Evolutionary conservation across 2,888 invertebrate genomes (phyloP).

Genomic region (Sialis fuliginosa): DNA sequence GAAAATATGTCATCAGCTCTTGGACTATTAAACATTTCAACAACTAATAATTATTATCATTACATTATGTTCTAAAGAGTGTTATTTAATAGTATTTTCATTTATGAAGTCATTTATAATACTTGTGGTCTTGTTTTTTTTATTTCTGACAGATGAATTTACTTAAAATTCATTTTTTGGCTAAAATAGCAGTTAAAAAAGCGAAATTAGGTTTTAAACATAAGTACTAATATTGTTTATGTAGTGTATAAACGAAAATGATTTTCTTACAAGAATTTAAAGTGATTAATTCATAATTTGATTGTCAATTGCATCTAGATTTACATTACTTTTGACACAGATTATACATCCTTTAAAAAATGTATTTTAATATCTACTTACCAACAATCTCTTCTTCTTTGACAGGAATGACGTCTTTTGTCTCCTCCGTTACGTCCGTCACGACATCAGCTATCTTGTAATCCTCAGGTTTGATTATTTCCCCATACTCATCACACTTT

Average conservation of each 20-base stretch:
- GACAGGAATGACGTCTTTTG: constrained; percentile 44
- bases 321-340: background rate
- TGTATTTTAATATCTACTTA: constrained; percentile 24
- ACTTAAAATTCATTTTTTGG: too few species aligned
- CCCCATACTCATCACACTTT: constrained; percentile 90
- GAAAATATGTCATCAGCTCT: too few species aligned
- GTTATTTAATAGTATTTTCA: too few species aligned
- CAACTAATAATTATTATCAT: too few species aligned
- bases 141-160: too few species aligned
- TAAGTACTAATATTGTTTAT: constrained; percentile 5
- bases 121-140: too few species aligned
- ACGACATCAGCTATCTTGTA: constrained; percentile 65
- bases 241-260: background rate
- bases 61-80: too few species aligned
- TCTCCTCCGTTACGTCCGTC: constrained; percentile 47
- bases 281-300: background rate
- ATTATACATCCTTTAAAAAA: too few species aligned
- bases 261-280: background rate
- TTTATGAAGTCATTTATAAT: too few species aligned
- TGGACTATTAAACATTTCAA: too few species aligned
- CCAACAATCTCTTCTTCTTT: constrained; percentile 41
- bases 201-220: background rate
- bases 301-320: background rate
- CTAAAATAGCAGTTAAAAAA: background rate
- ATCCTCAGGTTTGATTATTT: constrained; percentile 83